A percentile compares a stretch with the other conserved stretches of the same genome.
These are phyloP conservation scores for Psephotus haematonotus DNA, from an alignment of 2,113 vertebrate genomes.

Conservation along the genomic window DNA sequence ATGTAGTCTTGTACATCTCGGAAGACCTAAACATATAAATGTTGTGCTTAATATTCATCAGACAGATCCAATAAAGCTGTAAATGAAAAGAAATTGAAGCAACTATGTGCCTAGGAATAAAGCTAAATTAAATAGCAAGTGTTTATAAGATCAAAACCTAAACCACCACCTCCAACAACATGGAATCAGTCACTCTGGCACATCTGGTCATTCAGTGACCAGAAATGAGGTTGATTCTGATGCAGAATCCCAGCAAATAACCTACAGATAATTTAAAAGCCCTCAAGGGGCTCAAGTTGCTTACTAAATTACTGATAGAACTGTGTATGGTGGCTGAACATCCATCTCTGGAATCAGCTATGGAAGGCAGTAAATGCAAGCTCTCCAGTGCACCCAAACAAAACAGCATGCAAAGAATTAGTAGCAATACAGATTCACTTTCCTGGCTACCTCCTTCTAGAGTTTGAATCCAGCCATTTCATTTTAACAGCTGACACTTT, in stretches of 20 bases:
- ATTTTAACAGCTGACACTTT: neutral
- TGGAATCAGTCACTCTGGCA: conserved; percentile 8
- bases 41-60: neutral
- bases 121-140: conserved; percentile 19
- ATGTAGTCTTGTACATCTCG: neutral
- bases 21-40: neutral
- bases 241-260: conserved; percentile 20
- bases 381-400: neutral
- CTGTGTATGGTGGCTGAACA: neutral
- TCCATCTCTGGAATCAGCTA: neutral
- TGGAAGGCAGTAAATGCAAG: neutral
- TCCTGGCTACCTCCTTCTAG: neutral
- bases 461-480: neutral
- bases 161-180: neutral
- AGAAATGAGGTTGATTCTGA: conserved; percentile 19
- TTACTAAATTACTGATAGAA: neutral
- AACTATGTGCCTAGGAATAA: neutral
- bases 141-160: conserved; percentile 11
- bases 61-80: neutral
- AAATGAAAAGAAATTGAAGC: neutral
- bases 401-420: neutral
- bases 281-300: neutral
- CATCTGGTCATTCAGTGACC: neutral
- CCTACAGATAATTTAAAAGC: neutral
- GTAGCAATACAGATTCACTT: neutral